Evolutionary conservation across 1,140 invertebrate species (phyloP).

Genomic region (Cydia strobilella): DNA sequence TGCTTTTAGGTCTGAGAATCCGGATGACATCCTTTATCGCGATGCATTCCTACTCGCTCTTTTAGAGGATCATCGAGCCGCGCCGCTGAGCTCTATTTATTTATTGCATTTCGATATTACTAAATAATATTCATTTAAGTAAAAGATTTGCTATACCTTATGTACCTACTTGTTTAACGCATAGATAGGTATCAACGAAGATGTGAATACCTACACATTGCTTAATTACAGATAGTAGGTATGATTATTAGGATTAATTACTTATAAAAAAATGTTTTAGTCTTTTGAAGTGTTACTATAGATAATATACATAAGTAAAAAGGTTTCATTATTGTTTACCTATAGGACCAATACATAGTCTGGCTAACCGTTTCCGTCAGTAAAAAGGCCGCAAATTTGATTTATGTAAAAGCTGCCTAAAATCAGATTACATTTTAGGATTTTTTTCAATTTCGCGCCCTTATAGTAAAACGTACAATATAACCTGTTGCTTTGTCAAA

Average conservation of each 20-base stretch:
- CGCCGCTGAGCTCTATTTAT: conserved; percentile 47
- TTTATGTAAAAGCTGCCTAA: not conserved
- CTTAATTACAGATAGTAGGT: no score
- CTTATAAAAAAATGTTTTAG: no score
- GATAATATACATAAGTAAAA: no score
- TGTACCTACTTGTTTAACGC: not conserved
- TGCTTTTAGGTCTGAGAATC: conserved; percentile 64
- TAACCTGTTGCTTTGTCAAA: not conserved
- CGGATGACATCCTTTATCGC: conserved; percentile 78
- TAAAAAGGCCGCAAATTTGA: not conserved
- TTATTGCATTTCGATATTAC: conserved; percentile 34
- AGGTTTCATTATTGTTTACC: no score
- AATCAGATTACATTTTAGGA: not conserved
- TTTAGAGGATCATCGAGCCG: conserved; percentile 63
- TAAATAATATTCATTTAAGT: not conserved
- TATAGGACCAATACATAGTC: no score
- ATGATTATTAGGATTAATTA: no score
- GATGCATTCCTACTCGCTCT: conserved; percentile 73
- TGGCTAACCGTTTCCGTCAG: no score
- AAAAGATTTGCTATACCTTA: not conserved
- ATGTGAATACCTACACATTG: no score
- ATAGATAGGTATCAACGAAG: no score
- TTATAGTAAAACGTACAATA: not conserved
- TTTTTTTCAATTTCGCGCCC: no score
- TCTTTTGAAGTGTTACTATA: no score